Evolutionary conservation across 2,888 invertebrate species (phyloP).

Genomic region (Trisateles emortualis): DNA sequence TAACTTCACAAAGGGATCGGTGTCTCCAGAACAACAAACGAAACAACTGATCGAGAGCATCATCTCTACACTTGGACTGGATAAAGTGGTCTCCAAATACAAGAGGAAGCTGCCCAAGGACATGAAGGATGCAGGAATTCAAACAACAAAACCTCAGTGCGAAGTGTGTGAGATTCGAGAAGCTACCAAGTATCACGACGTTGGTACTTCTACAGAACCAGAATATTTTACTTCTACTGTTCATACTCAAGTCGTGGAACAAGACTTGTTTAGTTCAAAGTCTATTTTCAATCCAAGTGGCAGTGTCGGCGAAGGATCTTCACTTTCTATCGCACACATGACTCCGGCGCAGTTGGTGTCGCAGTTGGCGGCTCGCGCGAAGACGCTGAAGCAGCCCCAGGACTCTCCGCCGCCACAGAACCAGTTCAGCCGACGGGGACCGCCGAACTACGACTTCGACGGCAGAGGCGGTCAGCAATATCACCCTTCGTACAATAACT

Average conservation of each 20-base stretch:
- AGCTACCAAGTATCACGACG: constrained; percentile 56
- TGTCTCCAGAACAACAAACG: constrained; percentile 63
- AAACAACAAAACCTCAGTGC: constrained; percentile 73
- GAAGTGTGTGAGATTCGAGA: constrained; percentile 77
- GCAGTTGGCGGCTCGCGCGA: constrained; percentile 79
- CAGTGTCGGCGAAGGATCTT: constrained; percentile 64
- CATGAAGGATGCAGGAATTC: constrained; percentile 73
- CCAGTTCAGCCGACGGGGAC: constrained; percentile 57
- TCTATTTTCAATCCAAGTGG: constrained; percentile 76
- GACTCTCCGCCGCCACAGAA: constrained; percentile 38
- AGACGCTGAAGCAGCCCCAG: constrained; percentile 71
- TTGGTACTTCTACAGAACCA: constrained; percentile 60
- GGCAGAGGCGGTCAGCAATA: constrained; percentile 55
- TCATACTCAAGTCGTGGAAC: constrained; percentile 79
- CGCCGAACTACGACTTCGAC: constrained; percentile 57
- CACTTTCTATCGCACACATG: constrained; percentile 79
- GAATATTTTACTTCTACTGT: constrained; percentile 66
- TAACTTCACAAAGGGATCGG: constrained; percentile 64
- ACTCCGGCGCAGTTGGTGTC: constrained; percentile 82
- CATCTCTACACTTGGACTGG: constrained; percentile 67
- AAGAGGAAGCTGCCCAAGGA: constrained; percentile 64
- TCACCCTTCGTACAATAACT: constrained; percentile 59
- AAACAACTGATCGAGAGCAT: constrained; percentile 76
- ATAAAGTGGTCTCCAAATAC: constrained; percentile 64
- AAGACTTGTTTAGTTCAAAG: constrained; percentile 75